phyloP scores from a whole-genome alignment of 2,797 vertebrate genomes.

The Pseudopleuronectes americanus region DNA sequence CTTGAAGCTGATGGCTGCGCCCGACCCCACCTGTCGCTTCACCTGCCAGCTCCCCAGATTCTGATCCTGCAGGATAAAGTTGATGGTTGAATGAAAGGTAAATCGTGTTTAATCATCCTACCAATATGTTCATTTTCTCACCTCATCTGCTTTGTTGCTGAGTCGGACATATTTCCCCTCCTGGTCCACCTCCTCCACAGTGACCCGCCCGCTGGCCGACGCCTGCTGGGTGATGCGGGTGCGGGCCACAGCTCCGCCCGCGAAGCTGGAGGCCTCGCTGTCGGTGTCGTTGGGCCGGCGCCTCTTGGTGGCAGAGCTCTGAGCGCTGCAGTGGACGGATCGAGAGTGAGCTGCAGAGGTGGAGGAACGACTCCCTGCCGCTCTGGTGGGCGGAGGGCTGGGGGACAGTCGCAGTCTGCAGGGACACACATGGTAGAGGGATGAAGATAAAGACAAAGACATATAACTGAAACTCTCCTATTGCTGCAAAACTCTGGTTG shows the following conservation, averaged over 20 bases:
- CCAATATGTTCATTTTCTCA: conserved; percentile 47
- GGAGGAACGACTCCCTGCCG: conserved; percentile 70
- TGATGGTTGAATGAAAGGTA: neutral
- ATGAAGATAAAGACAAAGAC: no score
- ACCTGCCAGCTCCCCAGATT: conserved; percentile 94
- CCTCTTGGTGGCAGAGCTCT: conserved; percentile 85
- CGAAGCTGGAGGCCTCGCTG: conserved; percentile 85
- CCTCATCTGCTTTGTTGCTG: conserved; percentile 95
- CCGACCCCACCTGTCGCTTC: conserved; percentile 91
- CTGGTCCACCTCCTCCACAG: conserved; percentile 94
- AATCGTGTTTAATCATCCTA: neutral
- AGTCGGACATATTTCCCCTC: conserved; percentile 94
- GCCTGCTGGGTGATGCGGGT: conserved; percentile 95
- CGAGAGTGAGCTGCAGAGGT: conserved; percentile 75
- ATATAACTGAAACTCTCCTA: no score
- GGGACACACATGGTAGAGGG: conserved; percentile 3
- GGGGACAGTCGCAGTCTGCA: conserved; percentile 89
- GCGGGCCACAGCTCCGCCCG: conserved; percentile 81
- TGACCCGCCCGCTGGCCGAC: conserved; percentile 92
- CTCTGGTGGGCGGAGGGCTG: conserved; percentile 84
- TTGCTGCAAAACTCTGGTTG: no score
- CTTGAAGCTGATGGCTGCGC: conserved; percentile 86
- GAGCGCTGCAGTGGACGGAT: conserved; percentile 59
- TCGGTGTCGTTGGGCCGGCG: conserved; percentile 89
- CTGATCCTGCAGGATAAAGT: conserved; percentile 86